Evolutionary conservation across 2,113 vertebrate genomes (phyloP).

Genomic region (Trogon surrucura): DNA sequence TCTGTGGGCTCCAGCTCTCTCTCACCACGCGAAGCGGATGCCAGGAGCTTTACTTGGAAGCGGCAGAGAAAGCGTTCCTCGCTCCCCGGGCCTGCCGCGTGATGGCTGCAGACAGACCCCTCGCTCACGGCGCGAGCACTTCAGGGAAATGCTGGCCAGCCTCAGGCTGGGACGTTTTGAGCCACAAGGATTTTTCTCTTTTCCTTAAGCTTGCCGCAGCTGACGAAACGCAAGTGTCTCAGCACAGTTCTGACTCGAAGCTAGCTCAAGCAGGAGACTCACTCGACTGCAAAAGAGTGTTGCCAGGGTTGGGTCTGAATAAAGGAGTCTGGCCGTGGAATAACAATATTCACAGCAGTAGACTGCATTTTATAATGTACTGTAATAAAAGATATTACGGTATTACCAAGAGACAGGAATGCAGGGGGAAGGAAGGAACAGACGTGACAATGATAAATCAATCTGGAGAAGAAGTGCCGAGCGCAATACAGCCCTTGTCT

Average conservation of each 20-base stretch:
- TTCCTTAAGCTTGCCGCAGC: neutral
- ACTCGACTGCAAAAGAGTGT: neutral
- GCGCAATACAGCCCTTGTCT: conserved; percentile 34
- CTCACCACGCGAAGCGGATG: neutral
- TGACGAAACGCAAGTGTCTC: neutral
- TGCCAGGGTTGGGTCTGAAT: neutral
- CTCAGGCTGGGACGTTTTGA: neutral
- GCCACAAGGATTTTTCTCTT: neutral
- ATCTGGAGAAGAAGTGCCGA: neutral
- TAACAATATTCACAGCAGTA: neutral
- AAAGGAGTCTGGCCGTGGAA: conserved; percentile 3
- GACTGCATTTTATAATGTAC: conserved; percentile 7
- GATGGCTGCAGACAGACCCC: neutral
- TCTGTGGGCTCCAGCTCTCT: neutral
- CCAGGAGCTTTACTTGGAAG: neutral
- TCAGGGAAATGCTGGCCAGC: neutral
- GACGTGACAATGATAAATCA: conserved; percentile 55
- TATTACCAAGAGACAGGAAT: conserved; percentile 8
- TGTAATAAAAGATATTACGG: conserved; percentile 15
- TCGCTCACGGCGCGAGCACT: neutral
- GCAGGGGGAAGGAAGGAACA: conserved; percentile 12
- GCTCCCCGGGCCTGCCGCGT: neutral
- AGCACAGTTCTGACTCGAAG: neutral
- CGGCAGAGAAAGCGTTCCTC: neutral
- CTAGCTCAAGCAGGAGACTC: neutral